These are phyloP conservation scores for Apostichopus californicus DNA, from an alignment of 35 echinoderm and acorn worm genomes.

Conservation along the genomic window DNA sequence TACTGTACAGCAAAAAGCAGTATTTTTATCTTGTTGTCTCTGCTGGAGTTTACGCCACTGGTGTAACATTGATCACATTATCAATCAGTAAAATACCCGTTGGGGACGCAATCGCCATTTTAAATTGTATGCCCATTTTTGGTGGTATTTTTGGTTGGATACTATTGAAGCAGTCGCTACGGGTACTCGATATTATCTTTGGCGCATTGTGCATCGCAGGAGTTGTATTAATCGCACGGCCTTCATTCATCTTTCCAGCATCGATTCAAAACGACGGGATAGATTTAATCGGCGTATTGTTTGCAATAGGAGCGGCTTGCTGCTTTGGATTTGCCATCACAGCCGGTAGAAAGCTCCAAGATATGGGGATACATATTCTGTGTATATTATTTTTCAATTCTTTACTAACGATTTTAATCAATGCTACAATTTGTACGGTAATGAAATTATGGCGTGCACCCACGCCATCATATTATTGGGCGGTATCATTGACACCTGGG, in stretches of 20 bases:
- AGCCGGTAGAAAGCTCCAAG: background rate
- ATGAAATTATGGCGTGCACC: background rate
- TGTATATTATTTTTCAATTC: background rate
- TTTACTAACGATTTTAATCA: background rate
- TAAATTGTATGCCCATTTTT: no score
- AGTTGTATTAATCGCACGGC: constrained; percentile 25
- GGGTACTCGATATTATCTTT: constrained; percentile 2
- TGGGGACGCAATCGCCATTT: background rate
- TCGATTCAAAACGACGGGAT: no score
- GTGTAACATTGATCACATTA: constrained; percentile 2
- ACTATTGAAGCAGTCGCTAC: no score
- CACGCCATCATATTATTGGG: background rate
- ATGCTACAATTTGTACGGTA: constrained; percentile 10
- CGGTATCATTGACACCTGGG: background rate
- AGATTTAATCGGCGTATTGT: background rate
- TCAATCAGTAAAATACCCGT: constrained; percentile 37
- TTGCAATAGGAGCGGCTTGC: background rate
- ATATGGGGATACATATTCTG: background rate
- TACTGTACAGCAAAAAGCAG: background rate
- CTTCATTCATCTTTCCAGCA: background rate
- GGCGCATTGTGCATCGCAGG: constrained; percentile 2
- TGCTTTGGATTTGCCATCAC: background rate
- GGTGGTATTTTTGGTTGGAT: background rate
- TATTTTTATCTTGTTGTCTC: background rate
- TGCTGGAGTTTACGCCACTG: background rate